Evolutionary conservation across 1,140 invertebrate genomes (phyloP).

Genomic region (Drosophila yakuba): DNA sequence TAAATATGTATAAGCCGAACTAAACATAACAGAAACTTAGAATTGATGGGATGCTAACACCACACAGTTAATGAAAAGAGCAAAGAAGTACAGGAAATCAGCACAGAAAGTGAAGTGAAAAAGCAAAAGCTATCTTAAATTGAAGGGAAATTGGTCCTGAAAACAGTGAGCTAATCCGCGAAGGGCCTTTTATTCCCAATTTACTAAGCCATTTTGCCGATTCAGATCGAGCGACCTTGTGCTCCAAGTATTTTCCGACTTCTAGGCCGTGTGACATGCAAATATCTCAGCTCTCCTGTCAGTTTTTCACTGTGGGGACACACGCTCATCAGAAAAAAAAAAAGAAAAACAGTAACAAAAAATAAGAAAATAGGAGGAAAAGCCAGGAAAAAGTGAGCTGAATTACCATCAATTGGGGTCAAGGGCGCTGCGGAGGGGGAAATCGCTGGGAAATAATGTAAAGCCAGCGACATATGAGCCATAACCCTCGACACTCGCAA

Average conservation of each 20-base stretch:
- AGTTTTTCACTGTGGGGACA: slow-evolving; percentile 9
- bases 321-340: slow-evolving; percentile 6
- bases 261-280: slow-evolving; percentile 28
- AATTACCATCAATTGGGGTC: slow-evolving; percentile 62
- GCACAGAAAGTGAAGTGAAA: too few relatives aligned
- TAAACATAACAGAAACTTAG: neutral
- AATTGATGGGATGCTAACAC: neutral
- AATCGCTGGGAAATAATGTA: slow-evolving; percentile 29
- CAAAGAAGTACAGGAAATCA: too few relatives aligned
- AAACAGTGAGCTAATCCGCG: too few relatives aligned
- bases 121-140: too few relatives aligned
- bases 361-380: neutral
- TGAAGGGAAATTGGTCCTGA: too few relatives aligned
- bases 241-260: neutral
- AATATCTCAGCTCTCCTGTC: slow-evolving; percentile 36
- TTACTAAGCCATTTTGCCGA: neutral
- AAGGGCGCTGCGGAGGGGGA: slow-evolving; percentile 46
- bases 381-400: slow-evolving; percentile 18
- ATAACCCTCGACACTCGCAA: slow-evolving; percentile 24
- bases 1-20: neutral
- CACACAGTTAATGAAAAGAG: neutral
- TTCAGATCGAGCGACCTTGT: slow-evolving; percentile 7
- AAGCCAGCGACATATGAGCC: slow-evolving; percentile 30
- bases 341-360: neutral
- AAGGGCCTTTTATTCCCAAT: too few relatives aligned